A percentile compares a stretch with the other conserved stretches of the same genome.
phyloP scores from a whole-genome alignment of 1,140 invertebrate species.

The Adoxophyes honmai region DNA sequence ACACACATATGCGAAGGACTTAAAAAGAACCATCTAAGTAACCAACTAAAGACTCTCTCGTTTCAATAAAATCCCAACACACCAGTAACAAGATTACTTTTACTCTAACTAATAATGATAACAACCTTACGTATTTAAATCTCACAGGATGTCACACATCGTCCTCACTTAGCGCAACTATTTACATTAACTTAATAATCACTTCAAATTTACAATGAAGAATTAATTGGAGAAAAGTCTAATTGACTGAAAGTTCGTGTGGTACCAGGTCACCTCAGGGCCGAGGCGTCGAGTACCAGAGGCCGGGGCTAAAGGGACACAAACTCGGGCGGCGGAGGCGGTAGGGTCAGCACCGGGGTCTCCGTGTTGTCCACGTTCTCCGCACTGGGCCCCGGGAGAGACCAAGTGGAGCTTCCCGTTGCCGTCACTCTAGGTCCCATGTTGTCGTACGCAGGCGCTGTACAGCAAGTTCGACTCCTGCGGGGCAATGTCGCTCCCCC shows the following conservation, averaged over 20 bases:
- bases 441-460: slow-evolving; percentile 87
- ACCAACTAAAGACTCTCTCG: slow-evolving; percentile 47
- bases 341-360: slow-evolving; percentile 59
- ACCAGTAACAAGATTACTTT: slow-evolving; percentile 47
- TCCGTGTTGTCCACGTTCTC: slow-evolving; percentile 53
- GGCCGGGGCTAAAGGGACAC: slow-evolving; percentile 72
- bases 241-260: slow-evolving; percentile 57
- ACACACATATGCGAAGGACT: slow-evolving; percentile 59
- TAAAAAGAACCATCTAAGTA: slow-evolving; percentile 57
- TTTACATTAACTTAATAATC: slow-evolving; percentile 57
- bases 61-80: slow-evolving; percentile 50
- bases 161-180: slow-evolving; percentile 51
- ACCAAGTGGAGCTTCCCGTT: slow-evolving; percentile 89
- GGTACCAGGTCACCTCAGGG: slow-evolving; percentile 72
- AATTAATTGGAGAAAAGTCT: slow-evolving; percentile 66
- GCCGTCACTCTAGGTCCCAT: slow-evolving; percentile 93
- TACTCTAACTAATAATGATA: slow-evolving; percentile 43
- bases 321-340: slow-evolving; percentile 67
- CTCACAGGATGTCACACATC: slow-evolving; percentile 68
- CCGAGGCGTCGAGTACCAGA: slow-evolving; percentile 65
- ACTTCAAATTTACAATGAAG: slow-evolving; percentile 49
- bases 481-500: slow-evolving; percentile 71
- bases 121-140: slow-evolving; percentile 67
- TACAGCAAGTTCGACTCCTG: slow-evolving; percentile 57
- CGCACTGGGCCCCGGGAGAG: slow-evolving; percentile 81